phyloP scores from a whole-genome alignment of 2,888 invertebrate genomes.

The Pseudococcus longispinus region DNA sequence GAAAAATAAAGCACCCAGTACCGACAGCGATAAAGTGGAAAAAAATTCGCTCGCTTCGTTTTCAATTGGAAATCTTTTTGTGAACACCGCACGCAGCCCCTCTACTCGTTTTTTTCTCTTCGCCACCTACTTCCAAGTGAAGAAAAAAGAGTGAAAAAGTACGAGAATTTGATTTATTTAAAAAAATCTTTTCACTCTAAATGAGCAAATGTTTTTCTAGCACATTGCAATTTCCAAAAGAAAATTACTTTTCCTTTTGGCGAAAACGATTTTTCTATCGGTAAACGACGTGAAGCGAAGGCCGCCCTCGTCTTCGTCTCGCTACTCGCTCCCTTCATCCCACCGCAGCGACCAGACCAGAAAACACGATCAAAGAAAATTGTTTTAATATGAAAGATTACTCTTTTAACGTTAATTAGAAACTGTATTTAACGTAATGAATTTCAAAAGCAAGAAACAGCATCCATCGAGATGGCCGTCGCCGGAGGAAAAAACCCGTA shows the following conservation, averaged over 20 bases:
- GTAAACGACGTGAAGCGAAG: neutral
- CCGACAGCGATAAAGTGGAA: neutral
- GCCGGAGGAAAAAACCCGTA: neutral
- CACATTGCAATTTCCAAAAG: conserved; percentile 20
- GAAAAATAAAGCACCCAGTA: neutral
- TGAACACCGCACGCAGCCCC: neutral
- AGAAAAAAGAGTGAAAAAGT: neutral
- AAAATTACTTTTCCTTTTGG: conserved; percentile 48
- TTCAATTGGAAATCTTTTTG: conserved; percentile 1
- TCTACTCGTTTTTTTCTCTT: neutral
- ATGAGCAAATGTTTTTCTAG: conserved; percentile 49
- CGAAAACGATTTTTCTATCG: conserved; percentile 26
- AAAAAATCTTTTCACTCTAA: conserved; percentile 50
- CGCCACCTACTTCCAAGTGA: no score
- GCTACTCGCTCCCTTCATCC: neutral
- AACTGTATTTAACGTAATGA: conserved; percentile 51
- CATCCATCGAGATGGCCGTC: neutral
- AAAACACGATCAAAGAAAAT: conserved; percentile 53
- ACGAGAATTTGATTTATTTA: conserved; percentile 49
- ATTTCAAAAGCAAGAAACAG: conserved; percentile 7
- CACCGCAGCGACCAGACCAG: neutral
- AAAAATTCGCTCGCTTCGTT: neutral
- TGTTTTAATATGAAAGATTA: conserved; percentile 53
- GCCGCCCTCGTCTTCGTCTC: neutral
- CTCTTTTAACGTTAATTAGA: conserved; percentile 53